Base-by-base conservation (phyloP, 1,140 invertebrate species). In the Papilio polyxenes region DNA sequence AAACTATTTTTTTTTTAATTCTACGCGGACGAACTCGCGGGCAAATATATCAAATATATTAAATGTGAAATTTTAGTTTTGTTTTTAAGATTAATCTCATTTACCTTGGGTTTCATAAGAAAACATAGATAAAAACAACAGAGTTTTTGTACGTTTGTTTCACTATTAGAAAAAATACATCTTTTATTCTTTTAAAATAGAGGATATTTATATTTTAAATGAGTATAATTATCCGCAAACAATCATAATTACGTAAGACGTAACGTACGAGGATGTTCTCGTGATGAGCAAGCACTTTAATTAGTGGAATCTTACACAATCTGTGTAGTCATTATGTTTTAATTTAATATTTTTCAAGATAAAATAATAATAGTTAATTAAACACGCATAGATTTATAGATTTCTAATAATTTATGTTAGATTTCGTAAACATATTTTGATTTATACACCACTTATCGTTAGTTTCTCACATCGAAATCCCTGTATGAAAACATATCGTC, bases 221-320 rank as follows among this genome's bases (percentile, higher is more conserved):
- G 23, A 37, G 23, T 15, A 72, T 72, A 72, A 72, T 72, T 72
- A 72, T 72, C 65, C 65, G 11, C 13, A 72, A 72, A 65, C 62
- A 65, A 72, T 72, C 31, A 40, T 40, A 72, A 7, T 72, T 72
- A 72, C 65, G 65, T 72, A 72, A 72, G 65, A 72, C 23, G 23
- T 31, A 31, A 31, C 23, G 31, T 72, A 72, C 59, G 59, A 62
- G 59, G 59, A 20, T 37, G 23, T 72, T 72, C 31, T 72, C 65
- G 65, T 72, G 13, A 72, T 40, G 20, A 65, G 65, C 31, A 31
- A 40, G 65, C 65, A 72, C 65, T 37, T 72, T 72, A 65, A 72
- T 72, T 37, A 72, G 31, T 40, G 13, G 65, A 31, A 40, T 72
- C 65, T 72, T 72, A 10, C 65, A 37, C n/a, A 72, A 72, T 72